A percentile compares a stretch with the other conserved stretches of the same genome.
Conservation (phyloP, 2,888 invertebrate genomes). For the Augochlorella aurata region DNA sequence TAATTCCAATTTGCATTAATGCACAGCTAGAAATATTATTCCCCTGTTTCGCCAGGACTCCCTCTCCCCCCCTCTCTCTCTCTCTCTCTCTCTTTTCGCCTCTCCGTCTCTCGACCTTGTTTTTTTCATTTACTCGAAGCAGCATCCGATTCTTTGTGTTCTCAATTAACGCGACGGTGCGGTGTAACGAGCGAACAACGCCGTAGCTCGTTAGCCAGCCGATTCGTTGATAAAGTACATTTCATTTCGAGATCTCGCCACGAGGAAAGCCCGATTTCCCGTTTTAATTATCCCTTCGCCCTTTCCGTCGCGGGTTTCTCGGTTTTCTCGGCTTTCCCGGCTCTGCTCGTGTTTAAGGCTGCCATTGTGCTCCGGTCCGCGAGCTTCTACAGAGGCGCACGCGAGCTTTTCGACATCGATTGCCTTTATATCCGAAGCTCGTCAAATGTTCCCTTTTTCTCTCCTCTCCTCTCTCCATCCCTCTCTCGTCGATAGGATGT, state of each 20-base stretch:
- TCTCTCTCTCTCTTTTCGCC: background rate
- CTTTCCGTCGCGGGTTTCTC: background rate
- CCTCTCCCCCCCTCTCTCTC: background rate
- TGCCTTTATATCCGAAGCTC: background rate
- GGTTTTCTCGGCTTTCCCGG: no score
- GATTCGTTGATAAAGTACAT: constrained; percentile 30
- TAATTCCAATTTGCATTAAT: constrained; percentile 24
- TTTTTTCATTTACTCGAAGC: background rate
- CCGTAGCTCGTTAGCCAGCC: constrained; percentile 24
- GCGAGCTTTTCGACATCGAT: background rate
- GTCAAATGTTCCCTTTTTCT: no score
- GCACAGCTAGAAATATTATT: constrained; percentile 9
- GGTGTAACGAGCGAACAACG: constrained; percentile 37
- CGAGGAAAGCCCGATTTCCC: constrained; percentile 14
- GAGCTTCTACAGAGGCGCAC: background rate
- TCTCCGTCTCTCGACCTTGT: background rate
- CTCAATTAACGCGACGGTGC: constrained; percentile 32
- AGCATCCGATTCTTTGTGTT: constrained; percentile 22
- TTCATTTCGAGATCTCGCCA: background rate
- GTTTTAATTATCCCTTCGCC: constrained; percentile 5
- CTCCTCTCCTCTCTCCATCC: background rate
- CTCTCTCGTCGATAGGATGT: background rate
- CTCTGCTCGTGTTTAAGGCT: background rate
- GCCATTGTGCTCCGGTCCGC: background rate
- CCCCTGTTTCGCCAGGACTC: background rate